Percentiles rank a stretch among this genome's conserved stretches.
phyloP scores from a whole-genome alignment of 2,888 invertebrate species.

The Ethmia dodecea region DNA sequence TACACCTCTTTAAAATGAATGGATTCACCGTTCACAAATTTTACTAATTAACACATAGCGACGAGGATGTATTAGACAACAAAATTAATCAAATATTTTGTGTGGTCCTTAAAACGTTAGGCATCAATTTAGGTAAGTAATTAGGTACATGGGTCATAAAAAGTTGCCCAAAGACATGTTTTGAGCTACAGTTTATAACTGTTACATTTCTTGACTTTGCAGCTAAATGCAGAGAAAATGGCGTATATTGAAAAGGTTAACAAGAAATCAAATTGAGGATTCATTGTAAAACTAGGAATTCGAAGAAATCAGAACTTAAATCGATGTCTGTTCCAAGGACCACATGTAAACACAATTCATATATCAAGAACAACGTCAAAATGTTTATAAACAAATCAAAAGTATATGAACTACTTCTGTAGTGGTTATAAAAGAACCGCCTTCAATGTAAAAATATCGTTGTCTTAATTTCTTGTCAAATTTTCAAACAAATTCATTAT shows the following conservation, averaged over 20 bases:
- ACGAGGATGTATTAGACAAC: conserved; percentile 44
- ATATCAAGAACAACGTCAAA: conserved; percentile 58
- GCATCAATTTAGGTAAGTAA: conserved; percentile 5
- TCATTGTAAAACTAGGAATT: too few relatives aligned
- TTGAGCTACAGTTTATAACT: conserved; percentile 9
- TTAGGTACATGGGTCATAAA: conserved; percentile 13
- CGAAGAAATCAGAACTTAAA: too few relatives aligned
- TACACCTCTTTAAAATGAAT: neutral
- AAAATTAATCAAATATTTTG: conserved; percentile 48
- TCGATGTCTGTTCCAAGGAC: conserved; percentile 36
- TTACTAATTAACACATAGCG: conserved; percentile 31
- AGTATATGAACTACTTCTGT: conserved; percentile 37
- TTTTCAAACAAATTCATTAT: conserved; percentile 59
- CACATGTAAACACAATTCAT: conserved; percentile 57
- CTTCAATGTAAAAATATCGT: conserved; percentile 20
- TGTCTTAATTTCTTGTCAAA: conserved; percentile 30
- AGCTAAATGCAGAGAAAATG: too few relatives aligned
- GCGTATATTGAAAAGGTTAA: too few relatives aligned
- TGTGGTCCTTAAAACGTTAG: conserved; percentile 44
- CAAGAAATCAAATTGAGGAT: too few relatives aligned
- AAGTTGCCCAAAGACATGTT: conserved; percentile 15
- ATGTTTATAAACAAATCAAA: conserved; percentile 53
- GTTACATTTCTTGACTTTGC: too few relatives aligned
- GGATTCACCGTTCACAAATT: neutral
- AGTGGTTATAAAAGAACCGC: conserved; percentile 22